A percentile compares a stretch with the other conserved stretches of the same genome.
phyloP scores from a whole-genome alignment of 2,797 vertebrate genomes.

The Falco peregrinus region DNA sequence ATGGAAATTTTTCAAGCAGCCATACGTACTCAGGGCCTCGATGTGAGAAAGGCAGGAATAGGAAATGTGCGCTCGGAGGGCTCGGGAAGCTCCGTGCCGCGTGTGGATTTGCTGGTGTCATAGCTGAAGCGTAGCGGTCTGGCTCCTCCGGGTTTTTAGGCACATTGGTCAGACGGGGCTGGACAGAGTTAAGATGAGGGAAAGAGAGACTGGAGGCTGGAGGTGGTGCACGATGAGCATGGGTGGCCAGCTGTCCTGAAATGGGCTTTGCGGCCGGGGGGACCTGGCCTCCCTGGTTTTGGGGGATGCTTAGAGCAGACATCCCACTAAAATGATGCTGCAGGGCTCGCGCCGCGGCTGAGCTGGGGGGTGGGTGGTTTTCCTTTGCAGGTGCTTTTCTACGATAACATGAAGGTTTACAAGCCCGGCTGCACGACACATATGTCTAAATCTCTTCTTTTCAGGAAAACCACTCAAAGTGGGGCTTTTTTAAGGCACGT shows the following conservation, averaged over 20 bases:
- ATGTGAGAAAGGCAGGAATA: background rate
- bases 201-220: background rate
- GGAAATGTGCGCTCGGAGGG: background rate
- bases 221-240: background rate
- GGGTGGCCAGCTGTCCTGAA: background rate
- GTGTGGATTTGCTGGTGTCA: background rate
- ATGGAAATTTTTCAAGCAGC: background rate
- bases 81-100: background rate
- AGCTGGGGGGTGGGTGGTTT: background rate
- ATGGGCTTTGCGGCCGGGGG: rapidly evolving
- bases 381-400: background rate
- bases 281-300: background rate
- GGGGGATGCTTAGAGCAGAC: background rate
- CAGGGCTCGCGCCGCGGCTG: background rate
- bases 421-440: rapidly evolving
- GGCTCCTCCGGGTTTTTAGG: background rate
- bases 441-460: background rate
- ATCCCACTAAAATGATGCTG: background rate
- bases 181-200: background rate
- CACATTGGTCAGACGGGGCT: background rate
- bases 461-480: background rate
- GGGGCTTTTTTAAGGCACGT: background rate
- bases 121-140: background rate
- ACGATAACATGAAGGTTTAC: background rate
- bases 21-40: rapidly evolving